A percentile compares a stretch with the other conserved stretches of the same genome.
Conservation (phyloP, 2,888 invertebrate genomes). For the Digitonthophagus gazella region DNA sequence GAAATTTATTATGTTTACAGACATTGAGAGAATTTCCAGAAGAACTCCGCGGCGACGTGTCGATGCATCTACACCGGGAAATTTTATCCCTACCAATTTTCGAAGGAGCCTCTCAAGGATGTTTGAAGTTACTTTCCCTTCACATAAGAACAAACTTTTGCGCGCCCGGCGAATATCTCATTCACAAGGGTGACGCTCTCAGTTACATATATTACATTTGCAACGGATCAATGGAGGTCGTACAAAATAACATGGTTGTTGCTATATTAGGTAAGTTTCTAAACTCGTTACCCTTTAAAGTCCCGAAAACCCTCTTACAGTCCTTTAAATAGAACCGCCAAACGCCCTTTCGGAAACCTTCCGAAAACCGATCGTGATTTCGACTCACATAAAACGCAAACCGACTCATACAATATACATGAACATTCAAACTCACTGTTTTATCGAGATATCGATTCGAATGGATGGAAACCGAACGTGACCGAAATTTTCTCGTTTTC, state of each 20-base stretch:
- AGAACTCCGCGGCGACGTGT: constrained; percentile 91
- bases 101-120: constrained; percentile 92
- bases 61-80: constrained; percentile 92
- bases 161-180: constrained; percentile 91
- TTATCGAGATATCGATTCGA: not conserved
- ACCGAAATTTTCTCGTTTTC: too few relatives aligned
- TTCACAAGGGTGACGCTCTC: constrained; percentile 92
- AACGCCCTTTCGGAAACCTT: too few relatives aligned
- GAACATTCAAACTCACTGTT: not conserved
- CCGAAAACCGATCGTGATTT: not conserved
- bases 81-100: constrained; percentile 93
- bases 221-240: constrained; percentile 96
- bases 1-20: constrained; percentile 57
- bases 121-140: constrained; percentile 85
- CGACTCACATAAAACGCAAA: not conserved
- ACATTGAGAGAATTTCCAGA: constrained; percentile 95
- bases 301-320: too few relatives aligned
- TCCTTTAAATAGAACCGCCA: too few relatives aligned
- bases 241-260: constrained; percentile 94
- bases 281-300: not conserved
- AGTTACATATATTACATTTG: constrained; percentile 93
- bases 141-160: constrained; percentile 94
- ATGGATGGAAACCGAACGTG: not conserved
- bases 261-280: constrained; percentile 83
- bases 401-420: too few relatives aligned